Evolutionary conservation across 2,113 vertebrate genomes (phyloP).

Genomic region (Lagenorhynchus albirostris): DNA sequence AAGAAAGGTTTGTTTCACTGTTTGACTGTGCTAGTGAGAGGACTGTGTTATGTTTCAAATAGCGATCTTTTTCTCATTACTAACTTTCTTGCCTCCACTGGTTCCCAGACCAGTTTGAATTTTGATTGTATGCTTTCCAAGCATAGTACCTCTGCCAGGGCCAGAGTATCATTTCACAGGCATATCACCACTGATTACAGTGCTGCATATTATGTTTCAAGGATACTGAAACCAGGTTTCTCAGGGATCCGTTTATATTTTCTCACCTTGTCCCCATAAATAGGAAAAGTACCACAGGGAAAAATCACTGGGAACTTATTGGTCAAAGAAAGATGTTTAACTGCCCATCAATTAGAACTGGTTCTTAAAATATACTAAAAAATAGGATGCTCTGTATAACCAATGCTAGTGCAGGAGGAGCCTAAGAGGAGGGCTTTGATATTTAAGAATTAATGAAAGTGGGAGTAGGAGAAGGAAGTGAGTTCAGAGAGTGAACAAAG

Average conservation of each 20-base stretch:
- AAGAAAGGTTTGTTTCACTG: slow-evolving; percentile 46
- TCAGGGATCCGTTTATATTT: slow-evolving; percentile 43
- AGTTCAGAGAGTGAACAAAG: slow-evolving; percentile 6
- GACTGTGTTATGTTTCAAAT: slow-evolving; percentile 61
- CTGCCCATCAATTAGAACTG: background rate
- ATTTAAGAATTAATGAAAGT: slow-evolving; percentile 37
- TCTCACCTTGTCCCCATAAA: slow-evolving; percentile 18
- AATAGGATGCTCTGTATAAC: background rate
- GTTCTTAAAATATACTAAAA: background rate
- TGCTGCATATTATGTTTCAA: slow-evolving; percentile 65
- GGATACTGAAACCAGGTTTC: slow-evolving; percentile 63
- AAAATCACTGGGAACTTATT: background rate
- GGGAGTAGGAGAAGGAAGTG: background rate
- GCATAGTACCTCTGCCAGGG: slow-evolving; percentile 50
- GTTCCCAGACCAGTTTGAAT: slow-evolving; percentile 73
- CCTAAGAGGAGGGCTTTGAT: background rate
- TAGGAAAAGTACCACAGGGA: background rate
- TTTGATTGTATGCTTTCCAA: slow-evolving; percentile 74
- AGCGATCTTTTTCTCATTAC: slow-evolving; percentile 56
- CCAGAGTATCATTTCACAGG: slow-evolving; percentile 60
- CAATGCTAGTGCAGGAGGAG: background rate
- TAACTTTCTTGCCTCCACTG: slow-evolving; percentile 64
- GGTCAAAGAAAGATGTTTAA: background rate
- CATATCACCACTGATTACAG: slow-evolving; percentile 63
- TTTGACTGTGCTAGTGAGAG: slow-evolving; percentile 60